Percentiles rank a stretch among this genome's conserved stretches.
These are phyloP conservation scores for Scolopax bukidnonensis DNA, from an alignment of 2,797 vertebrate species.

Conservation along the genomic window DNA sequence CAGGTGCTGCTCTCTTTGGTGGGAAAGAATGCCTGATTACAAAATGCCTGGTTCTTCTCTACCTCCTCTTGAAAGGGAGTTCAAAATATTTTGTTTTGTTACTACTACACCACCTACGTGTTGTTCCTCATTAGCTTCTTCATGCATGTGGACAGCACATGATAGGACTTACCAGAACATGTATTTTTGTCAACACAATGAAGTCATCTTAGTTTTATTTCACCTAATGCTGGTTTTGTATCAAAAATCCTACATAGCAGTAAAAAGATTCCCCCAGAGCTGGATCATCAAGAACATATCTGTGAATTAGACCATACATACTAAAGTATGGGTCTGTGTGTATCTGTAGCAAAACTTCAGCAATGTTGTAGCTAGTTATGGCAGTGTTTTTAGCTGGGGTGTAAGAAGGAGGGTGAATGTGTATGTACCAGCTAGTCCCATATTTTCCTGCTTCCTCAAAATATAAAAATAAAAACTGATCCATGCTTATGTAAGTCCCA, in stretches of 20 bases:
- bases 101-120: not conserved
- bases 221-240: not conserved
- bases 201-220: not conserved
- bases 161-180: not conserved
- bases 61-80: not conserved
- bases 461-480: not conserved
- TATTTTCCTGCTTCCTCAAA: not conserved
- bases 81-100: not conserved
- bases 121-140: not conserved
- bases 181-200: not conserved
- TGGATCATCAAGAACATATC: not conserved
- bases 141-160: not conserved
- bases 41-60: not conserved
- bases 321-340: not conserved
- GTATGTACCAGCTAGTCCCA: not conserved
- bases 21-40: not conserved
- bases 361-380: not conserved
- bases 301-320: not conserved
- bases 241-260: not conserved
- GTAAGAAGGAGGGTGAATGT: not conserved
- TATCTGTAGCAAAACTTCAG: not conserved
- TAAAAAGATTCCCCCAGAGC: not conserved
- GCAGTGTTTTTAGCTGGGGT: not conserved
- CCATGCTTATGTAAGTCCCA: not conserved
- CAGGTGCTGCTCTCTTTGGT: not conserved